A percentile compares a stretch with the other conserved stretches of the same genome.
These are phyloP conservation scores for Sebastes kiyomatsui DNA, from an alignment of 2,797 vertebrate genomes.

Conservation along the genomic window DNA sequence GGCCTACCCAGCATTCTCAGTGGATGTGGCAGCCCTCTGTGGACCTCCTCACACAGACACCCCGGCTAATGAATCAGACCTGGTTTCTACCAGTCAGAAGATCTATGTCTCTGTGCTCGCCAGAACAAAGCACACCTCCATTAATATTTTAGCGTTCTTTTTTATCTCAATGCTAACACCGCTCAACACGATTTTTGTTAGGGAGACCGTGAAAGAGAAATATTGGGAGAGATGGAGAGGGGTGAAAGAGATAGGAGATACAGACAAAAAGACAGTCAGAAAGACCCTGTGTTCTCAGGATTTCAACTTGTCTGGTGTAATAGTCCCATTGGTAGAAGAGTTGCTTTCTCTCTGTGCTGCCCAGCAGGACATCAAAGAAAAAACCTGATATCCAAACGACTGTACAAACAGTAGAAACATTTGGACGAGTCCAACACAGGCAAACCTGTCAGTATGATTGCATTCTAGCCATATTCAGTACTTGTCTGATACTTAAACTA, in stretches of 20 bases:
- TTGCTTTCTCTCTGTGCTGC: constrained; percentile 59
- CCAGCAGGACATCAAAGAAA: constrained; percentile 67
- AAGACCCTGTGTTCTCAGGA: constrained; percentile 66
- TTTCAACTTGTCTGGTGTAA: constrained; percentile 73
- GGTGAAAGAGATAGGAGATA: constrained; percentile 47
- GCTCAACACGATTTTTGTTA: constrained; percentile 83
- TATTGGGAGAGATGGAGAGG: constrained; percentile 63
- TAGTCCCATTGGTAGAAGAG: constrained; percentile 67
- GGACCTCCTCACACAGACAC: constrained; percentile 88
- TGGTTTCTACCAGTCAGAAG: constrained; percentile 85
- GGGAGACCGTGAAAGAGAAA: constrained; percentile 66
- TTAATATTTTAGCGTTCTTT: constrained; percentile 95
- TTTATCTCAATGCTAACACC: constrained; percentile 94
- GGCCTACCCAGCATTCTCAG: constrained; percentile 68
- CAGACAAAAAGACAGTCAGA: constrained; percentile 52
- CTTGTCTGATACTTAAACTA: constrained; percentile 42
- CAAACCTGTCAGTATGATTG: constrained; percentile 46
- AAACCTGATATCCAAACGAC: constrained; percentile 59
- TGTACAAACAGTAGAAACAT: constrained; percentile 55
- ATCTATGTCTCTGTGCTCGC: constrained; percentile 84
- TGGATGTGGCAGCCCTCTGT: constrained; percentile 85
- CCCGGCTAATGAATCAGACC: constrained; percentile 92
- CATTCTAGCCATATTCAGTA: constrained; percentile 20
- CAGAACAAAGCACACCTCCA: constrained; percentile 93
- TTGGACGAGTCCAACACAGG: constrained; percentile 43